Conservation (phyloP, 2,888 invertebrate species). For the Unio pictorum region DNA sequence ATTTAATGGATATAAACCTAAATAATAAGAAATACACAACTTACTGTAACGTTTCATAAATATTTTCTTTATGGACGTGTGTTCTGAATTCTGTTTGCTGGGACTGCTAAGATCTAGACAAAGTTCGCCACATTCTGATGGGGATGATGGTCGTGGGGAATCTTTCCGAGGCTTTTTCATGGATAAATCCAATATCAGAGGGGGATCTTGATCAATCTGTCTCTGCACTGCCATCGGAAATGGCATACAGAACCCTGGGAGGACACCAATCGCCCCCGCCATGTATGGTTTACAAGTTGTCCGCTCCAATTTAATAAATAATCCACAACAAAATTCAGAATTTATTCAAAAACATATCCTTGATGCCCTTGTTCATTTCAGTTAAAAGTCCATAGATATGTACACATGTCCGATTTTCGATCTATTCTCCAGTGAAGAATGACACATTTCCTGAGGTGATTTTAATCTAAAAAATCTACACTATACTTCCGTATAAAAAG, state of each 20-base stretch:
- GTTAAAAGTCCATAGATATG: too few species aligned
- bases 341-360: too few species aligned
- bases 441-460: too few species aligned
- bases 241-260: conserved; percentile 1
- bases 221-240: not conserved
- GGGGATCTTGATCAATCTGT: conserved; percentile 3
- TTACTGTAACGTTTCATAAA: conserved; percentile 35
- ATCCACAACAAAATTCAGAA: too few species aligned
- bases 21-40: conserved; percentile 4
- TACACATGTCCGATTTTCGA: too few species aligned
- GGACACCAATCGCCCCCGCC: not conserved
- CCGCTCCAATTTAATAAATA: too few species aligned
- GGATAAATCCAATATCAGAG: conserved; percentile 32
- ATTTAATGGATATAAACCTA: too few species aligned
- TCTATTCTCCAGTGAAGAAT: too few species aligned
- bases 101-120: conserved; percentile 31
- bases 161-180: conserved; percentile 20
- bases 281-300: too few species aligned
- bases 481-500: too few species aligned
- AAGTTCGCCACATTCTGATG: conserved; percentile 9
- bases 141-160: conserved; percentile 3
- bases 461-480: too few species aligned
- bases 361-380: too few species aligned
- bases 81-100: conserved; percentile 31
- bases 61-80: conserved; percentile 38